Percentiles rank a stretch among this genome's conserved stretches.
Evolutionary conservation across 2,797 vertebrate species (phyloP).

Genomic region (Morelia viridis): DNA sequence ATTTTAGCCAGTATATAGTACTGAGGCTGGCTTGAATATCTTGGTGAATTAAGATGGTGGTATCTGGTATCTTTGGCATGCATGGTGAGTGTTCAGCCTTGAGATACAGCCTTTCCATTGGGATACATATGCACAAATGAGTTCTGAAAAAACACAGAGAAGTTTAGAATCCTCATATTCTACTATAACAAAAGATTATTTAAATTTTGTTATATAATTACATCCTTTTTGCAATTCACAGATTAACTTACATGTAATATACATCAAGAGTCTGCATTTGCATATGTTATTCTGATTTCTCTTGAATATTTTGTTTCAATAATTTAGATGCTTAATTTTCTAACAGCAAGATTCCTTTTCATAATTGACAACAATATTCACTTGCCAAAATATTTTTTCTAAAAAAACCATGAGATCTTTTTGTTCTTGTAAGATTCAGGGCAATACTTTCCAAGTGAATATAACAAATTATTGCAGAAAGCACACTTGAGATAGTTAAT

Average conservation of each 20-base stretch:
- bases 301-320: neutral
- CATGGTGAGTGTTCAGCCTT: neutral
- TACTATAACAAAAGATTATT: neutral
- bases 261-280: neutral
- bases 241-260: neutral
- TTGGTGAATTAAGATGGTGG: neutral
- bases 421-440: neutral
- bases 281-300: neutral
- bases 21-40: neutral
- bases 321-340: neutral
- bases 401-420: neutral
- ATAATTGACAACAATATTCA: neutral
- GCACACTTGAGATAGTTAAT: neutral
- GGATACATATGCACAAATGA: neutral
- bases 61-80: neutral
- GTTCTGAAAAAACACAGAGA: neutral
- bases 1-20: neutral
- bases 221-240: neutral
- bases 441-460: neutral
- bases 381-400: neutral
- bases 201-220: slow-evolving; percentile 6
- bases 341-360: neutral
- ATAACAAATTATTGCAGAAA: neutral
- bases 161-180: neutral
- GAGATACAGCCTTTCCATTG: neutral